phyloP scores from a whole-genome alignment of 2,797 vertebrate species.

The Selene dorsalis region DNA sequence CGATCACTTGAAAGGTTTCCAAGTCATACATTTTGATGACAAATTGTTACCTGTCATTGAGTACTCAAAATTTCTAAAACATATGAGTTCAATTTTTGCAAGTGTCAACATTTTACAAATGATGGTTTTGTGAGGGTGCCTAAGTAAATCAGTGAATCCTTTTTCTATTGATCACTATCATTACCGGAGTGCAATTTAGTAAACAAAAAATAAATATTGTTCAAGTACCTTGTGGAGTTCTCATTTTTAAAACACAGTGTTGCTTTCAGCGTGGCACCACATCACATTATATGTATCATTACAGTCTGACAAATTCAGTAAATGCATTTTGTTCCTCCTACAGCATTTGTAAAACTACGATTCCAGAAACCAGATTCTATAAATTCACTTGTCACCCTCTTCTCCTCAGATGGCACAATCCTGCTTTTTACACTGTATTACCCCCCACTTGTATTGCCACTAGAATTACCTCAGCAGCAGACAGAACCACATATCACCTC shows the following conservation, averaged over 20 bases:
- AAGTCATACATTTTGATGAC: neutral
- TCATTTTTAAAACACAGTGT: neutral
- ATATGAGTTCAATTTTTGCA: neutral
- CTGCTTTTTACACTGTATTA: neutral
- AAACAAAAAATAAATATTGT: neutral
- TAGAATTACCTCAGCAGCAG: neutral
- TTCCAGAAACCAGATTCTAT: neutral
- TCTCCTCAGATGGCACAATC: neutral
- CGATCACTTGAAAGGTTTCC: constrained; percentile 37
- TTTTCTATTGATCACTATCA: neutral
- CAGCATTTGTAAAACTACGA: neutral
- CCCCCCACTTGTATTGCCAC: neutral
- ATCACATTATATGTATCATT: neutral
- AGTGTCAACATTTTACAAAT: neutral
- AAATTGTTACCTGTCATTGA: constrained; percentile 21
- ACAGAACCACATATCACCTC: neutral
- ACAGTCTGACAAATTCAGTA: neutral
- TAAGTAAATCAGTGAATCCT: neutral
- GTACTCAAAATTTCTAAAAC: neutral
- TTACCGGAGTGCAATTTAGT: constrained; percentile 1
- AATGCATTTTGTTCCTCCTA: neutral
- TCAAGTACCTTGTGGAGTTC: neutral
- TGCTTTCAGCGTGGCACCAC: neutral
- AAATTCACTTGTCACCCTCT: neutral
- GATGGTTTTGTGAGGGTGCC: neutral